Evolutionary conservation across 2,797 vertebrate genomes (phyloP), one percentile per base, ranked within the genome.

Genomic region (Pelochelys cantorii): DNA sequence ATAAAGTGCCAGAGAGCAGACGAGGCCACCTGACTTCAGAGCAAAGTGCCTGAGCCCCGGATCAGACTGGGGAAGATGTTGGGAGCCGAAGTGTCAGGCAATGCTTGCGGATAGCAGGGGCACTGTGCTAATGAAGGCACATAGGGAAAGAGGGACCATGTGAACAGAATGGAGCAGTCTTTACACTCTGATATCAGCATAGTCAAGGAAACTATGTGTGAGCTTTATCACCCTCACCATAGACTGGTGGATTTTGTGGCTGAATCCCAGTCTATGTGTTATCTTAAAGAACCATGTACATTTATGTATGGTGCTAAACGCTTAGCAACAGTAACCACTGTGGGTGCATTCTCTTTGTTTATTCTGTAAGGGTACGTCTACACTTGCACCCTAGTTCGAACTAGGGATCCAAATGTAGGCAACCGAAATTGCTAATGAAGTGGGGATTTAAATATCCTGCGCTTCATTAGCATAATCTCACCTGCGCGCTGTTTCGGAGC

Each of bases 251-350:
- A 2, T 55, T 42, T 2, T 2, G 27, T 17, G n/a, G 42, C n/a
- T 14, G 42, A n/a, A 3, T 20, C 25, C 9, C 14, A 59, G 31
- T 1, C 7, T 48, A 23, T 3, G 1, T 18, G 4, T 31, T 77
- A 25, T 7, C 1, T 65, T 31, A 65, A 65, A 65, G 31, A 12
- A 17, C 31, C 31, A n/a, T 31, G 29, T 65, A 15, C 15, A 65
- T 31, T 0, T n/a, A 2, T 0, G 2, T 74, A 7, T 31, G 1
- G 2, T 1, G 1, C 7, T 0, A 11, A 3, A 2, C 2, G 0
- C n/a, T 57, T 52, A 7, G 37, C 3, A 25, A 42, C 31, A 56
- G 18, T 6, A 1, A 27, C 1, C 0, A 80, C 0, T n/a, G 14
- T 65, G 62, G 31, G 0, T 9, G 17, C 7, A 0, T 53, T 52